Evolutionary conservation across 2,888 invertebrate genomes (phyloP), one percentile per base, ranked within the genome.

Genomic region (Marronus borbonicus): DNA sequence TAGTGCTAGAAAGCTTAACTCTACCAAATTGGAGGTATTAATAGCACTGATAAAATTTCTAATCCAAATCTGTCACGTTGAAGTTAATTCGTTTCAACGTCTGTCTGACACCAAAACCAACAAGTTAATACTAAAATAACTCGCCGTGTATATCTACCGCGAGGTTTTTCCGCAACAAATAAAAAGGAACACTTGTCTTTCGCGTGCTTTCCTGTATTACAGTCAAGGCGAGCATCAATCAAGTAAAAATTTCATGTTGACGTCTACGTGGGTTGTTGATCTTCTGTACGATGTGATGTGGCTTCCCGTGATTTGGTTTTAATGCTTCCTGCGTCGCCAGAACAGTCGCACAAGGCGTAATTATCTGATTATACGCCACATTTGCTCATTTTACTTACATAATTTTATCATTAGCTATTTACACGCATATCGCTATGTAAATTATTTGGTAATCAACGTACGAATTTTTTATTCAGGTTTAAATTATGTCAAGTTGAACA

Each of bases 181-280:
- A 50, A 68, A 28, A 68, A 68, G n/a, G 12, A 68, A 50, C 68
- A 50, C 65, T 39, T 65, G 65, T 65, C 65, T 64, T 64, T 44
- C 66, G 49, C 66, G 66, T 66, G 66, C 66, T 66, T 20, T 68
- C 28, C 68, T 68, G 52, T 50, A 28, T 50, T 68, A 50, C 68
- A 68, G 50, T 49, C 68, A 50, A 68, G 68, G 50, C 49, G 50
- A 49, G 49, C 68, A 68, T 68, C 68, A 68, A 68, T 68, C 68
- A 68, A 68, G 68, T 68, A 68, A 68, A 68, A 68, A 68, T 68
- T 68, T 68, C 68, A 24, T 39, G 68, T 50, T 68, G 68, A 68
- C 68, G 50, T 68, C 50, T 28, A 68, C 68, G 68, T 68, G 68
- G 68, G 68, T 52, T 68, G 68, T 68, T 68, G 68, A 49, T 68